Base-by-base conservation (phyloP, 2,113 vertebrate species). In the Etheostoma cragini region DNA sequence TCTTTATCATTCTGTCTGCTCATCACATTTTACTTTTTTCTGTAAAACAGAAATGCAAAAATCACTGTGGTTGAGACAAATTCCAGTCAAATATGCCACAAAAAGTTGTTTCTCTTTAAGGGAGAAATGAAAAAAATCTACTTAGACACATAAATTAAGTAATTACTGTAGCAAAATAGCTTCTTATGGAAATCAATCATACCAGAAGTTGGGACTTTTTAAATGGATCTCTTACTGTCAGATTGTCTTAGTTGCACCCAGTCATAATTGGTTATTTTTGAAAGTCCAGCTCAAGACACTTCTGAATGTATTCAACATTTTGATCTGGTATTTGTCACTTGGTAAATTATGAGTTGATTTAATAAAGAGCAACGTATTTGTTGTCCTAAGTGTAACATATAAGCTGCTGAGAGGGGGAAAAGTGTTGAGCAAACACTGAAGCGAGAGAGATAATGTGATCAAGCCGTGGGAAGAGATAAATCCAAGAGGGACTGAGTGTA, bases 391-490 rank as follows among this genome's bases (percentile, higher is more conserved):
- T n/a, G 26, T 54, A 2, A 26, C 6, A 7, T 33, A n/a, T 7
- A 17, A 26, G 16, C 13, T 47, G 0, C 21, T 33, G 30, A 26
- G 38, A 30, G 11, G 16, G 38, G 46, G 3, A 63, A 75, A 52
- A 26, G n/a, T 26, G 62, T 72, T 64, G 67, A 54, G 21, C 56
- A 80, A 66, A 45, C 53, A 57, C 52, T 64, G 53, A 74, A 11
- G 11, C 13, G 11, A 56, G 26, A 22, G 8, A 56, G 21, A 47
- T 77, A 33, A 73, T 57, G 61, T 53, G 46, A 65, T 66, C 49
- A 76, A 75, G 78, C 58, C 60, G 65, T 70, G 78, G 65, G 42
- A 80, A n/a, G 53, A 56, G 45, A 54, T 3, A 21, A 61, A 13
- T 8, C 64, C 22, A 63, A 30, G 38, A 49, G 26, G 38, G 26